Evolutionary conservation across 1,140 invertebrate species (phyloP).

Genomic region (Agrypnia vestita): DNA sequence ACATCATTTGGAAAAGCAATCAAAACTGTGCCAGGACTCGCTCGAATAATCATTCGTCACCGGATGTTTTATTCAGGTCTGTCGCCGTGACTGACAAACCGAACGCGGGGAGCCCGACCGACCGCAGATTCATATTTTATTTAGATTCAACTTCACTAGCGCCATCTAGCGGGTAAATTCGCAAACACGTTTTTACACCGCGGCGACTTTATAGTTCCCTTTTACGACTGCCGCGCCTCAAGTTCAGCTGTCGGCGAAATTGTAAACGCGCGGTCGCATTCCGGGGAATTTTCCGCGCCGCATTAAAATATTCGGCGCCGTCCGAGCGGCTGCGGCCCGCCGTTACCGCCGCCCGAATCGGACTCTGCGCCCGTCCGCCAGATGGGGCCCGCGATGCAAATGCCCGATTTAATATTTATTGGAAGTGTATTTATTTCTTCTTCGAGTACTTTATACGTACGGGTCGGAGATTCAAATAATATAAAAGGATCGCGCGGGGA

Average conservation of each 20-base stretch:
- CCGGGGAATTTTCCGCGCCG: background rate
- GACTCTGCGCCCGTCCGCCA: constrained; percentile 41
- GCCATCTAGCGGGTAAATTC: constrained; percentile 38
- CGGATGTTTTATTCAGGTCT: too few relatives aligned
- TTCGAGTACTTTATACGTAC: constrained; percentile 27
- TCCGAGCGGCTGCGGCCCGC: background rate
- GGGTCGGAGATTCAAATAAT: constrained; percentile 9
- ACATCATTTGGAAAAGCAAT: too few relatives aligned
- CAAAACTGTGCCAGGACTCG: too few relatives aligned
- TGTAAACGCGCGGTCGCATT: background rate
- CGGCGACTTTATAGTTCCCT: constrained; percentile 38
- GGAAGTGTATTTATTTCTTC: constrained; percentile 51
- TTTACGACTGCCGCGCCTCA: constrained; percentile 11
- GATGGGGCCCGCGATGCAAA: constrained; percentile 43
- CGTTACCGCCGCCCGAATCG: background rate
- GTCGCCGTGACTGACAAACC: background rate
- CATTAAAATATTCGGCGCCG: constrained; percentile 34
- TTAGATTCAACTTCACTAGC: constrained; percentile 34
- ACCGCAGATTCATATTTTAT: constrained; percentile 16
- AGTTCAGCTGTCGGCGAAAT: constrained; percentile 12
- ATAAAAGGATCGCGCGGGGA: constrained; percentile 20
- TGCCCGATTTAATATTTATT: constrained; percentile 55
- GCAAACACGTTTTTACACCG: constrained; percentile 26
- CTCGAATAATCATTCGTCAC: too few relatives aligned
- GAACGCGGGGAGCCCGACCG: background rate